Evolutionary conservation across 2,888 invertebrate species (phyloP), one percentile per base, ranked within the genome.

Genomic region (Sphaerophoria rueppellii): DNA sequence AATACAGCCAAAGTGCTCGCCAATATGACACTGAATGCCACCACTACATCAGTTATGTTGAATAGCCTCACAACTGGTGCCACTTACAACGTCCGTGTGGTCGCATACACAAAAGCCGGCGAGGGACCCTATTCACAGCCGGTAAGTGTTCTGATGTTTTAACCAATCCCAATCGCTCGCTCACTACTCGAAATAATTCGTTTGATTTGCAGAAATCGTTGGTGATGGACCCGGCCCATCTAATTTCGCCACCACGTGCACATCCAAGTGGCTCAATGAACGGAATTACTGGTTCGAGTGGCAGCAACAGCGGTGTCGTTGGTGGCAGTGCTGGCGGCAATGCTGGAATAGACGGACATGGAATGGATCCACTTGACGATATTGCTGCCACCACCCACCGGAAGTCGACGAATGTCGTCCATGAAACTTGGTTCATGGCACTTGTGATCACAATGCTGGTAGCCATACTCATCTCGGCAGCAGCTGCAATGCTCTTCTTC

Each of bases 11-110:
- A 94, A 89, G 93, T 95, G 79, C 91, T 96, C 67, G 96, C 96
- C 70, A 96, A 96, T 90, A 95, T 98, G 94, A 95, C 96, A 0
- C 93, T 98, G 75, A 98, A 98, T 87, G 95, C 97, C 4, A 95
- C 96, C 11, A 97, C 97, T 0, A 96, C 96, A n/a, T 96, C 96
- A 2, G 96, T 98, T 7, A 94, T 97, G 58, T 95, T 99, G 16
- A 96, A 96, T 90, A 98, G 98, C 89, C 93, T 99, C 73, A 96
- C 96, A 9, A 94, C 95, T 3, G 97, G 97, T 70, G 96, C 96
- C 4, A 93, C 95, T 4, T 99, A 99, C 91, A 96, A 95, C 86
- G 97, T 98, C 0, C 94, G 96, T 79, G 95, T 99, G 7, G 97
- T 98, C 9, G 98, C 98, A 0, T 95, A 96, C 88, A 99, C 98